Conservation (phyloP, 1,140 invertebrate species). For the Portunus trituberculatus region DNA sequence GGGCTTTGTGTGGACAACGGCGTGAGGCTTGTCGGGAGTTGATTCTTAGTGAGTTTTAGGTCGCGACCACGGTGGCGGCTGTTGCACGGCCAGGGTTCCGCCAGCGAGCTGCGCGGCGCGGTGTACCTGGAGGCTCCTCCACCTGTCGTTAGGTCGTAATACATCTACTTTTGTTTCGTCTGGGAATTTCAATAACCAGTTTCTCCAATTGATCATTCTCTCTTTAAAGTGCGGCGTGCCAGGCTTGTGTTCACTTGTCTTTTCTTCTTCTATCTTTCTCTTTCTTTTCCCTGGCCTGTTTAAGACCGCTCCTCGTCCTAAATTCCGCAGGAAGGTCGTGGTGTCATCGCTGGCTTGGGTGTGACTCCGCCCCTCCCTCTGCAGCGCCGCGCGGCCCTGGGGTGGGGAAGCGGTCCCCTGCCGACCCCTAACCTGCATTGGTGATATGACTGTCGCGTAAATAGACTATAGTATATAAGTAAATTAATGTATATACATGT, state of each 20-base stretch:
- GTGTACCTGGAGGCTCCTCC: too few species aligned
- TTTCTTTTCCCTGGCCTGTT: too few species aligned
- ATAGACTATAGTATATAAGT: not conserved
- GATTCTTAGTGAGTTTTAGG: not conserved
- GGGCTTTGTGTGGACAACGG: not conserved
- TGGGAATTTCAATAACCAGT: too few species aligned
- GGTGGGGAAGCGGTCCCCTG: not conserved
- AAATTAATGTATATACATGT: slow-evolving; percentile 14
- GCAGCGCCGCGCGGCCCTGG: not conserved
- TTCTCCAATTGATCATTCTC: too few species aligned
- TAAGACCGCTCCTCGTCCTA: not conserved
- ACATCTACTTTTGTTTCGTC: too few species aligned
- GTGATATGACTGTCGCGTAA: slow-evolving; percentile 10
- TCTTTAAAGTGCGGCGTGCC: too few species aligned
- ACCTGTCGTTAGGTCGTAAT: too few species aligned
- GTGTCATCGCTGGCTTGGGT: not conserved
- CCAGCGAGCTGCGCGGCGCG: too few species aligned
- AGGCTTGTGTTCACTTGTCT: too few species aligned
- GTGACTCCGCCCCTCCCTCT: not conserved
- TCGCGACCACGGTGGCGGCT: not conserved
- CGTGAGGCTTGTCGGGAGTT: not conserved
- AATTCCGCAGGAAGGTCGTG: not conserved
- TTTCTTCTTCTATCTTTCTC: too few species aligned
- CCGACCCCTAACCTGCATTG: not conserved
- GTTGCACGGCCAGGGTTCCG: too few species aligned